Percentiles rank a stretch among this genome's conserved stretches.
Evolutionary conservation across 2,113 vertebrate species (phyloP).

Genomic region (Engraulis encrasicolus): DNA sequence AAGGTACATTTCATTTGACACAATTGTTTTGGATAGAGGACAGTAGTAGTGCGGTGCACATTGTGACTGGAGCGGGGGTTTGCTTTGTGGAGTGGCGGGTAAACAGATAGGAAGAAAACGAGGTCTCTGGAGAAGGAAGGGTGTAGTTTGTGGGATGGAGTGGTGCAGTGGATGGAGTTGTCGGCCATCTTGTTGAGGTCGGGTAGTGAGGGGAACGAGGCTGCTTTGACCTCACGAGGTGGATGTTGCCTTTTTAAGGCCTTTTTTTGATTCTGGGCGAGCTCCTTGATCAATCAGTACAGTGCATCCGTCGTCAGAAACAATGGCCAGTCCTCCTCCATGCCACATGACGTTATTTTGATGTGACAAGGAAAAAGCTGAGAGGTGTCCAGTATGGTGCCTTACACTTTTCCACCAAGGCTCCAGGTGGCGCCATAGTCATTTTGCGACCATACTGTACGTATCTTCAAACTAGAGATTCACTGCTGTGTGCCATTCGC

Average conservation of each 20-base stretch:
- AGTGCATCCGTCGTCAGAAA: background rate
- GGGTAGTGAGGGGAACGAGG: background rate
- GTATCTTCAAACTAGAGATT: background rate
- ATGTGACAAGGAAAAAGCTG: background rate
- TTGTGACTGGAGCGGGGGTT: background rate
- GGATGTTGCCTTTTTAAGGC: background rate
- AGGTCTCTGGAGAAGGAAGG: background rate
- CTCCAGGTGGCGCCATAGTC: background rate
- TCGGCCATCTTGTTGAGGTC: background rate
- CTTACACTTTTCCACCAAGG: background rate
- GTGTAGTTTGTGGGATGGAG: background rate
- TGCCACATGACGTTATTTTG: background rate
- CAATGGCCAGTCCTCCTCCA: background rate
- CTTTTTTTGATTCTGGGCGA: background rate
- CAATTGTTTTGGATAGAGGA: background rate
- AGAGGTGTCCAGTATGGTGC: background rate
- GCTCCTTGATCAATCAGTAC: background rate
- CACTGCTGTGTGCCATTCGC: background rate
- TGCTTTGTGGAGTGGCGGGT: background rate
- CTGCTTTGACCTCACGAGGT: background rate
- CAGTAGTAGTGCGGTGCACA: background rate
- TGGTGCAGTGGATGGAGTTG: background rate
- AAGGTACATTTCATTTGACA: background rate
- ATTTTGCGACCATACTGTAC: background rate
- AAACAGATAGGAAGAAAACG: background rate